phyloP scores from a whole-genome alignment of 2,113 vertebrate species.

The Triplophysa siluroides region DNA sequence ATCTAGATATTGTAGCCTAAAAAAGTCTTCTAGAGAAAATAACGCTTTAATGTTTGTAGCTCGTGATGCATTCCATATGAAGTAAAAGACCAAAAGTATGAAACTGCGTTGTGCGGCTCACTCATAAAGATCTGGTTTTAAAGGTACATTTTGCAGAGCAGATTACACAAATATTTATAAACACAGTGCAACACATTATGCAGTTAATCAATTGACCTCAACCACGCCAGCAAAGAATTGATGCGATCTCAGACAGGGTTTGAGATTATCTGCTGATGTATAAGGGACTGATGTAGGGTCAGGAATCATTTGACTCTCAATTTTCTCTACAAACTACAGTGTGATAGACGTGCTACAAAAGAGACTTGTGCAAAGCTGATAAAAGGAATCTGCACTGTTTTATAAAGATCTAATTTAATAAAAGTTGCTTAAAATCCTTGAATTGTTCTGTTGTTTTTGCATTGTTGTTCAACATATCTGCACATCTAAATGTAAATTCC shows the following conservation, averaged over 20 bases:
- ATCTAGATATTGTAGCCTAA: slow-evolving; percentile 26
- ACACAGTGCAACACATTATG: slow-evolving; percentile 39
- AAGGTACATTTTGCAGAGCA: slow-evolving; percentile 18
- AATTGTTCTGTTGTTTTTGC: not conserved
- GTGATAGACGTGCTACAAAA: slow-evolving; percentile 30
- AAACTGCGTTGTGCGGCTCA: slow-evolving; percentile 8
- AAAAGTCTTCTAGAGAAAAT: not conserved
- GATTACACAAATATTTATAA: slow-evolving; percentile 19
- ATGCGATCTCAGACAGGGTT: not conserved
- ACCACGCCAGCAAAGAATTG: slow-evolving; percentile 14
- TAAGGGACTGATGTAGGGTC: slow-evolving; percentile 26
- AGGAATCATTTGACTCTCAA: slow-evolving; percentile 15
- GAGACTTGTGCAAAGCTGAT: slow-evolving; percentile 37
- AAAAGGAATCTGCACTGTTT: slow-evolving; percentile 43
- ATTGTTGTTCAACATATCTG: not conserved
- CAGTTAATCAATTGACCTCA: slow-evolving; percentile 36
- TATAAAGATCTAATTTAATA: slow-evolving; percentile 60
- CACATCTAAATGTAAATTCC: too few species aligned
- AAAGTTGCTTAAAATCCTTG: slow-evolving; percentile 47
- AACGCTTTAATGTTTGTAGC: slow-evolving; percentile 26
- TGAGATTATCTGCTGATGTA: slow-evolving; percentile 21
- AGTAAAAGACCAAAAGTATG: slow-evolving; percentile 29
- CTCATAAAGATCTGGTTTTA: slow-evolving; percentile 8
- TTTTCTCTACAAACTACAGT: slow-evolving; percentile 24
- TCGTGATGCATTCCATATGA: slow-evolving; percentile 13